A percentile compares a stretch with the other conserved stretches of the same genome.
Evolutionary conservation across 2,888 invertebrate species (phyloP).

Genomic region (Hetaerina titia): DNA sequence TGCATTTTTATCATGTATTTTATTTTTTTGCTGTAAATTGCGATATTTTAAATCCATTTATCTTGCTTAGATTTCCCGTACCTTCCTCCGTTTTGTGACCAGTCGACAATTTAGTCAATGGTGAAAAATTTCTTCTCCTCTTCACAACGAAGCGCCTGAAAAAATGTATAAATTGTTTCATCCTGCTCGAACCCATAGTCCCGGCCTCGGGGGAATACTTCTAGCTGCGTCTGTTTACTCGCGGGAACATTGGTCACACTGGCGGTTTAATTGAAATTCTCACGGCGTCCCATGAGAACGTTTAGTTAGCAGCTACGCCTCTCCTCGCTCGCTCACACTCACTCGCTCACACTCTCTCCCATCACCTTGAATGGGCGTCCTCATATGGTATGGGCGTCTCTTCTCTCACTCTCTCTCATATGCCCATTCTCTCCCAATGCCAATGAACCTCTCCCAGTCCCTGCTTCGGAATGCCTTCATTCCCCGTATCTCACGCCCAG

Average conservation of each 20-base stretch:
- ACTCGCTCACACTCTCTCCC: neutral
- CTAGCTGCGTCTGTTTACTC: neutral
- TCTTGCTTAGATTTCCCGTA: too few relatives aligned
- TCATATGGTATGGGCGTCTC: conserved; percentile 10
- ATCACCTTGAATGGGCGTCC: neutral
- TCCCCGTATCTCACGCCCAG: neutral
- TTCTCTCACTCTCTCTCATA: neutral
- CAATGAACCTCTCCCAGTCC: neutral
- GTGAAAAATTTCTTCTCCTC: too few relatives aligned
- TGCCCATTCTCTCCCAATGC: neutral
- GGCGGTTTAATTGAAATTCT: neutral
- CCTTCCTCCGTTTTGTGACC: too few relatives aligned
- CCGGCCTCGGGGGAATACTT: neutral
- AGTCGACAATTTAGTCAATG: too few relatives aligned
- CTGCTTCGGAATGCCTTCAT: neutral
- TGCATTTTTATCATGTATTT: too few relatives aligned
- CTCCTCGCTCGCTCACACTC: neutral
- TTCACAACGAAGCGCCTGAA: too few relatives aligned
- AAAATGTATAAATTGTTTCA: neutral
- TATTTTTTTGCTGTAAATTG: too few relatives aligned
- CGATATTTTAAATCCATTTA: too few relatives aligned
- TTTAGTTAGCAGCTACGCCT: neutral
- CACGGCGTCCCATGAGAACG: neutral
- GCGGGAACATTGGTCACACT: neutral
- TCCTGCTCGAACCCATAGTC: neutral